These are phyloP conservation scores for Philaenus spumarius DNA, from an alignment of 1,140 invertebrate species.

Conservation along the genomic window DNA sequence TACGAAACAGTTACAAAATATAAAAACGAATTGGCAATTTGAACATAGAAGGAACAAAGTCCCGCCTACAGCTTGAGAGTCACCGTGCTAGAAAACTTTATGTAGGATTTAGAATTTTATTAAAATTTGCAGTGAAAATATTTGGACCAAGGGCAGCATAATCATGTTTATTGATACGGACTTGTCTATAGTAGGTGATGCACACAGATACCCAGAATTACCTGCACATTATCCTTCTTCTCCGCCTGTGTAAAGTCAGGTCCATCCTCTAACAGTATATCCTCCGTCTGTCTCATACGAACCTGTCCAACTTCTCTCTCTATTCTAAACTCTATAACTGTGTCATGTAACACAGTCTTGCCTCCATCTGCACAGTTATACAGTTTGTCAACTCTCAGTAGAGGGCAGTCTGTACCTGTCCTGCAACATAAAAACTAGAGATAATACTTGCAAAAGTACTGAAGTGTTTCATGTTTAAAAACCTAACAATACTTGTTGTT, in stretches of 20 bases:
- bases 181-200: too few relatives aligned
- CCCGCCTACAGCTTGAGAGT: too few relatives aligned
- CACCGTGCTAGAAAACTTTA: too few relatives aligned
- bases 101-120: too few relatives aligned
- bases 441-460: background rate
- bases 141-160: too few relatives aligned
- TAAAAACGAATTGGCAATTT: too few relatives aligned
- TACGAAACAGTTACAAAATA: too few relatives aligned
- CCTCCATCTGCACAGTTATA: constrained; percentile 59
- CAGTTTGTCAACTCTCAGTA: constrained; percentile 52
- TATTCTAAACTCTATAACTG: constrained; percentile 61
- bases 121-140: background rate
- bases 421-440: background rate
- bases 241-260: constrained; percentile 25
- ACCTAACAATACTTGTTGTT: too few relatives aligned
- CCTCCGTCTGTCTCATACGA: constrained; percentile 30
- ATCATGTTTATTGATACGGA: too few relatives aligned
- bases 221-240: constrained; percentile 25
- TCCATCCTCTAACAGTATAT: constrained; percentile 39
- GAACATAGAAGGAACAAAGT: too few relatives aligned
- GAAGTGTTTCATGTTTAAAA: too few relatives aligned
- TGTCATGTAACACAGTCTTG: constrained; percentile 74
- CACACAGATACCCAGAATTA: too few relatives aligned
- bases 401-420: background rate
- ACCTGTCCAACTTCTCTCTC: constrained; percentile 40